Conservation (phyloP, 2,888 invertebrate genomes). For the Eudemis profundana region DNA sequence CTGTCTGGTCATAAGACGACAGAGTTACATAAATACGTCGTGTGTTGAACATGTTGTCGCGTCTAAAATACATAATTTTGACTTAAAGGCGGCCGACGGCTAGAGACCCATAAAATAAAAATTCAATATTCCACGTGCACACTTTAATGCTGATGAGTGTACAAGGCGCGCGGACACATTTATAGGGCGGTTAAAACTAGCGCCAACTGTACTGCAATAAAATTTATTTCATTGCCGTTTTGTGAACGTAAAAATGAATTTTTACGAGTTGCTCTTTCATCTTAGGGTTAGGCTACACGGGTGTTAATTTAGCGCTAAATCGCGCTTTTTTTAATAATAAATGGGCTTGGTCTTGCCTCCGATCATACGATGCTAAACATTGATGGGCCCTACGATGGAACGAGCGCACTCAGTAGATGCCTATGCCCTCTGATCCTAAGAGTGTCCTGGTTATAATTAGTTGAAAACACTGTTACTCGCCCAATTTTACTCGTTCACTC, state of each 20-base stretch:
- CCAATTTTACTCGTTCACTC: too few species aligned
- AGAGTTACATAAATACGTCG: too few species aligned
- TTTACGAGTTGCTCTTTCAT: constrained; percentile 50
- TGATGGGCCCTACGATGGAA: too few species aligned
- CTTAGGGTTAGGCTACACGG: neutral
- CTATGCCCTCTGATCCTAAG: too few species aligned
- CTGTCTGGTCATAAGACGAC: too few species aligned
- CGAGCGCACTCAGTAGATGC: too few species aligned
- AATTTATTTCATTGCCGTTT: constrained; percentile 68
- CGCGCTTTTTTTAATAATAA: too few species aligned
- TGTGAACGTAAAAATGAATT: constrained; percentile 65
- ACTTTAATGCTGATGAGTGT: constrained; percentile 18
- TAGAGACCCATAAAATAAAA: constrained; percentile 12
- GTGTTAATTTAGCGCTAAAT: too few species aligned
- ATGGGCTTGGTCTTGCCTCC: too few species aligned
- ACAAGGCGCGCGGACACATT: constrained; percentile 47
- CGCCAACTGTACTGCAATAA: constrained; percentile 59
- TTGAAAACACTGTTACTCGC: too few species aligned
- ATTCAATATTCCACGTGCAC: constrained; percentile 33
- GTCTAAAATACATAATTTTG: neutral
- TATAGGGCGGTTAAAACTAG: constrained; percentile 65
- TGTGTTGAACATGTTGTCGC: neutral
- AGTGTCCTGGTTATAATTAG: too few species aligned
- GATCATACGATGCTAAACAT: too few species aligned
- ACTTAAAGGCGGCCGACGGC: neutral